A percentile compares a stretch with the other conserved stretches of the same genome.
These are phyloP conservation scores for Tetranychus piercei DNA, from an alignment of 2,888 invertebrate genomes.

Conservation along the genomic window DNA sequence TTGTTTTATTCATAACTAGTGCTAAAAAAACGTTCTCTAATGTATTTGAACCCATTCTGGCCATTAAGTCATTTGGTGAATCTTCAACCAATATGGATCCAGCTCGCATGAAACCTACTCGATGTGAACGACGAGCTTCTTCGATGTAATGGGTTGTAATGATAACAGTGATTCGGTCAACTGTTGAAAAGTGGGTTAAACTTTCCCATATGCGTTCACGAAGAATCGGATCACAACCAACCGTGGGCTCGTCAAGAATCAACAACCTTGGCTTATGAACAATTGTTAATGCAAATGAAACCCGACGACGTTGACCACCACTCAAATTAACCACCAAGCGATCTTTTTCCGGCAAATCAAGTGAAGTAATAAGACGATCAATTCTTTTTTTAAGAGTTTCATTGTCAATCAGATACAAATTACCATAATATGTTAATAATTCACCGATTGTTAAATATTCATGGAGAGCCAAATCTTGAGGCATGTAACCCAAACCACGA, in stretches of 20 bases:
- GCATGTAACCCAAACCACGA: constrained; percentile 21
- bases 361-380: constrained; percentile 3
- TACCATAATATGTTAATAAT: constrained; percentile 16
- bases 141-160: constrained; percentile 15
- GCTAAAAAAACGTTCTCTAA: constrained; percentile 6
- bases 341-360: constrained; percentile 13
- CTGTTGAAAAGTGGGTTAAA: constrained; percentile 13
- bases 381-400: constrained; percentile 10
- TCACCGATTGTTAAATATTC: constrained; percentile 18
- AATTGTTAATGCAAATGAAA: constrained; percentile 19
- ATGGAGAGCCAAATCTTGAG: constrained; percentile 20
- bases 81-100: constrained; percentile 10
- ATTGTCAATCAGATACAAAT: constrained; percentile 13
- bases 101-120: constrained; percentile 10
- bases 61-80: constrained; percentile 8
- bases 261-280: constrained; percentile 17
- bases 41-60: not conserved
- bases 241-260: constrained; percentile 17
- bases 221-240: constrained; percentile 19
- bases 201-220: constrained; percentile 18
- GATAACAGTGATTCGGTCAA: constrained; percentile 1
- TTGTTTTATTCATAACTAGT: not conserved
- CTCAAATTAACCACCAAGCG: constrained; percentile 13
- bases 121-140: constrained; percentile 8
- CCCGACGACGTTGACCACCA: constrained; percentile 21